phyloP scores from a whole-genome alignment of 2,797 vertebrate species.

The Muscicapa comitata region DNA sequence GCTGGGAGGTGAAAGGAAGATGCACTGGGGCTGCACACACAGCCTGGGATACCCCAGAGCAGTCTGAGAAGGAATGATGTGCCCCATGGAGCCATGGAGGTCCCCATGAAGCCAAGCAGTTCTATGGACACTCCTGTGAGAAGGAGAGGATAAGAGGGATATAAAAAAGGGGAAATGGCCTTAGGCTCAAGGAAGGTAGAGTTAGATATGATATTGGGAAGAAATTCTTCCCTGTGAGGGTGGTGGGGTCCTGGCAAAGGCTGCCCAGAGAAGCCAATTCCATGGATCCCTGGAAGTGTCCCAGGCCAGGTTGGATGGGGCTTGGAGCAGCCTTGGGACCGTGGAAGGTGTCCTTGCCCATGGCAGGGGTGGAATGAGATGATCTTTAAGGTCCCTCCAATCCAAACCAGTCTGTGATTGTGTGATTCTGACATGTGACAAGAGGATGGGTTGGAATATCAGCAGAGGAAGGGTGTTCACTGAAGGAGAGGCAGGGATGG shows the following conservation, averaged over 20 bases:
- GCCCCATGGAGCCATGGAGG: rapidly evolving
- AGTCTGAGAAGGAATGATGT: background rate
- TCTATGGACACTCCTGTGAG: background rate
- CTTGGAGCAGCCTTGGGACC: background rate
- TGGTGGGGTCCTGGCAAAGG: background rate
- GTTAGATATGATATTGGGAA: background rate
- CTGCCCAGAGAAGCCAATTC: background rate
- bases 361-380: background rate
- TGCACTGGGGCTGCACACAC: background rate
- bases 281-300: background rate
- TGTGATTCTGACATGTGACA: background rate
- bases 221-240: background rate
- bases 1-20: background rate
- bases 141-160: background rate
- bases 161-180: background rate
- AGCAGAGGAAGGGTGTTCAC: background rate
- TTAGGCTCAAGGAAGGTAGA: background rate
- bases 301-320: background rate
- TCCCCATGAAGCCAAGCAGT: rapidly evolving
- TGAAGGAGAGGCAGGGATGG: background rate
- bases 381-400: background rate
- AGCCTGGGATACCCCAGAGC: background rate
- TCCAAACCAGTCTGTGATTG: background rate
- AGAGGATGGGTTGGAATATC: background rate
- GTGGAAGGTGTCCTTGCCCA: background rate